These are phyloP conservation scores for Pogonomyrmex barbatus DNA, from an alignment of 1,140 invertebrate species.

Conservation along the genomic window DNA sequence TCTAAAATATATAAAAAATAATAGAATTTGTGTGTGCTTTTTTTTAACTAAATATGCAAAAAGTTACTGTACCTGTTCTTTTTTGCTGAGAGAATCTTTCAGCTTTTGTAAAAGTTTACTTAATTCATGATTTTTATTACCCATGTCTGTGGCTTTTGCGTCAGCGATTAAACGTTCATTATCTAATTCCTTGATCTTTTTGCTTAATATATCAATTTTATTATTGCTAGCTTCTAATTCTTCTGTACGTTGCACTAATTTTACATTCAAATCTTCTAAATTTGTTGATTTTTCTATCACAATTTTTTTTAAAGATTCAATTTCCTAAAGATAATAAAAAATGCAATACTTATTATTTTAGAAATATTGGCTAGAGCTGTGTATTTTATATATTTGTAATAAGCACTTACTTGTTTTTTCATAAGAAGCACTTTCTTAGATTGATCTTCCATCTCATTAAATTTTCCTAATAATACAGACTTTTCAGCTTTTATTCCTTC, in stretches of 20 bases:
- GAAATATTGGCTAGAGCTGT: conserved; percentile 25
- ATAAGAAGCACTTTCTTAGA: conserved; percentile 73
- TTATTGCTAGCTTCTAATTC: conserved; percentile 73
- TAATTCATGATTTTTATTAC: conserved; percentile 75
- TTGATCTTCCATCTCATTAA: conserved; percentile 74
- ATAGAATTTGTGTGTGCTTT: conserved; percentile 9
- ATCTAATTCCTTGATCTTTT: conserved; percentile 73
- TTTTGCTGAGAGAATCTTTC: conserved; percentile 77
- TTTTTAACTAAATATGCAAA: conserved; percentile 17
- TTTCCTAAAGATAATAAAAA: conserved; percentile 75
- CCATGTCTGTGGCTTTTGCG: conserved; percentile 67
- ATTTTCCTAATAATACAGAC: conserved; percentile 69
- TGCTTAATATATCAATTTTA: conserved; percentile 73
- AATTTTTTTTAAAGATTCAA: conserved; percentile 78
- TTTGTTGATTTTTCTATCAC: conserved; percentile 75
- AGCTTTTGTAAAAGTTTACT: conserved; percentile 75
- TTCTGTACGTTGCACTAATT: conserved; percentile 62
- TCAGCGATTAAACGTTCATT: conserved; percentile 61
- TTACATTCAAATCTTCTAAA: conserved; percentile 66
- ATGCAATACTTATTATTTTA: conserved; percentile 27
- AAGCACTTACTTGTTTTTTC: conserved; percentile 73
- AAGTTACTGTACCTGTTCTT: conserved; percentile 74
- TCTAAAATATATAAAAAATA: conserved; percentile 63
- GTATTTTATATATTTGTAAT: conserved; percentile 30
- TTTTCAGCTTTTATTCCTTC: conserved; percentile 84